Base-by-base conservation (phyloP, 2,888 invertebrate species). In the Helicoverpa assulta region DNA sequence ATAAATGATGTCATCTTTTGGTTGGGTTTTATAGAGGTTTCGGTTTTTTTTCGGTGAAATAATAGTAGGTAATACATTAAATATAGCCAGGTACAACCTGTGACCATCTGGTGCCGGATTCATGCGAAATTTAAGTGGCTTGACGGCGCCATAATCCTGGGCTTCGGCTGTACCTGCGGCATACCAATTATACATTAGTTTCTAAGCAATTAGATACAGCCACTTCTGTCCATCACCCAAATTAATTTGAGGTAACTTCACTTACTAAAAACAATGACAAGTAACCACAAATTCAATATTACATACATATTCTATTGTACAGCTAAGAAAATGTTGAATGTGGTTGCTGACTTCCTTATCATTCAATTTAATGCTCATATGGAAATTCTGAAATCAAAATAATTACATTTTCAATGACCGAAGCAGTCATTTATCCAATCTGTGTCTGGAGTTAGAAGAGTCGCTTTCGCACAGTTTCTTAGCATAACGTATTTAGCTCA, bases 81-180 rank as follows among this genome's bases (percentile, higher is more conserved):
- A 26, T 26, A 10, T 58, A 26, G 3, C 40, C 18, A 19, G 26
- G 55, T 71, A 67, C 60, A 51, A 93, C 93, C 93, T 92, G 84
- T 92, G 91, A 6, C 85, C 86, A 74, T 91, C 92, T 0, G 91
- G 89, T 2, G 91, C 87, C 19, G 90, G 90, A 56, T 88, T 85
- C 70, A 18, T 64, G 68, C 85, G 83, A 60, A 77, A 91, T 2
- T 71, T 4, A 8, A 87, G 10, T 18, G 66, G 0, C 7, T 7
- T 6, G 21, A 16, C 0, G 14, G 18, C 0, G 12, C 64, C 78
- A 72, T 85, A 81, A 40, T 83, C 82, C 1, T 61, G 16, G 2
- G 61, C 60, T 21, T 73, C 52, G 37, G 66, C 76, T 66, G 64
- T 67, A 78, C 67, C 88, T 88, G 80, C 21, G 58, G 21, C 19